Evolutionary conservation across 1,140 invertebrate species (phyloP), one percentile per base, ranked within the genome.

Genomic region (Pachyrhynchus sulphureomaculatus): DNA sequence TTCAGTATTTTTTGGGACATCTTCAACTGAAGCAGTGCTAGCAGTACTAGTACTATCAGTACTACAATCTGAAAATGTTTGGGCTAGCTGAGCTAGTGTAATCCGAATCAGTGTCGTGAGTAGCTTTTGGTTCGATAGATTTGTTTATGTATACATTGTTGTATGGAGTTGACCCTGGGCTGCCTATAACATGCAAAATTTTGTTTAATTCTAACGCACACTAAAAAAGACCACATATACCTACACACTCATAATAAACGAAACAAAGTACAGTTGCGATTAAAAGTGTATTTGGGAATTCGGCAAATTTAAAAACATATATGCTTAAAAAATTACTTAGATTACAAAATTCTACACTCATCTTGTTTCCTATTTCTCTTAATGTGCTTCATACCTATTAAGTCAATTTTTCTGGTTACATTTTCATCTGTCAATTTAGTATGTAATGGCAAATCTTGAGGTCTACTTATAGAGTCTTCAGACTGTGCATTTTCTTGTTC

Each of bases 101-200:
- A 13, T 56, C 60, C 20, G 59, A 62, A 23, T 68, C 64, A 13
- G 34, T 67, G 36, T 66, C 64, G 10, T 37, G 62, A 15, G 34
- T 23, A 23, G 17, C 17, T 20, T 37, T 48, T 32, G 68, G 29
- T 10, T 57, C 44, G 1, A 73, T 64, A 62, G 72, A 66, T 63
- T 73, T 66, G n/a, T 67, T 68, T 6, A 73, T 60, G 47, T 74
- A 75, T 6, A 74, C 58, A 41, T 76, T 74, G 39, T 76, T 76
- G 58, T 76, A 76, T 10, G 72, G 72, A 0, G 73, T 76, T 15
- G 73, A 75, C 44, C 73, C 75, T 17, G 74, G 74, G 45, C 67
- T 63, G 17, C 73, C 74, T 72, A 20, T n/a, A 60, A 64, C 5
- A 54, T 52, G 24, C 3, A 36, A 36, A 4, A 44, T 2, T 13